Conservation (phyloP, 2,113 vertebrate species). For the Cavia aperea region DNA sequence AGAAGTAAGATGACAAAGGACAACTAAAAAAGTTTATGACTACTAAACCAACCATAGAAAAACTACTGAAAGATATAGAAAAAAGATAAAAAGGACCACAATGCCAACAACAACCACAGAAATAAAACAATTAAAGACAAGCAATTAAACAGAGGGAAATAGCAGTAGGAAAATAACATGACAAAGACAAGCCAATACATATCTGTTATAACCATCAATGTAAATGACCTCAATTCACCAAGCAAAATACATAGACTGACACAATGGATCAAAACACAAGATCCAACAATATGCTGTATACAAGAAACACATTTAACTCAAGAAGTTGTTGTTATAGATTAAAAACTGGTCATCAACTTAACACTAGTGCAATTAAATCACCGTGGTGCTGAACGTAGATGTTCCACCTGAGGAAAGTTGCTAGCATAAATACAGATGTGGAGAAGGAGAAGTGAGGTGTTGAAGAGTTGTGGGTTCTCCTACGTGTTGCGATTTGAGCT, state of each 20-base stretch:
- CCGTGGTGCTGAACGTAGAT: no score
- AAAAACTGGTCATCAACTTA: no score
- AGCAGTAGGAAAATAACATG: background rate
- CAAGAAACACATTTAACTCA: background rate
- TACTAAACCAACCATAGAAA: background rate
- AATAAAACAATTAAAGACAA: background rate
- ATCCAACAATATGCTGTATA: background rate
- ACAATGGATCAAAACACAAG: background rate
- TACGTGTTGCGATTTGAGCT: no score
- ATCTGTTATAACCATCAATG: background rate
- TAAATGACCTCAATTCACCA: background rate
- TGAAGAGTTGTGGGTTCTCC: no score
- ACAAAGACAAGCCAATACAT: background rate
- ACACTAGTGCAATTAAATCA: no score
- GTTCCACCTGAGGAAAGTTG: no score
- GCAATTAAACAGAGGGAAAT: background rate
- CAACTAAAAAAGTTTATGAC: no score
- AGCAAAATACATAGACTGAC: background rate
- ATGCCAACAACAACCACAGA: background rate
- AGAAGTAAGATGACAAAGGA: no score
- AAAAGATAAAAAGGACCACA: background rate
- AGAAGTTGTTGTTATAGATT: background rate
- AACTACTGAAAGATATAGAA: background rate
- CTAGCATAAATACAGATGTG: no score
- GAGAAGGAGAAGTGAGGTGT: no score